Evolutionary conservation across 2,797 vertebrate genomes (phyloP).

Genomic region (Mormyrops attenuatus): DNA sequence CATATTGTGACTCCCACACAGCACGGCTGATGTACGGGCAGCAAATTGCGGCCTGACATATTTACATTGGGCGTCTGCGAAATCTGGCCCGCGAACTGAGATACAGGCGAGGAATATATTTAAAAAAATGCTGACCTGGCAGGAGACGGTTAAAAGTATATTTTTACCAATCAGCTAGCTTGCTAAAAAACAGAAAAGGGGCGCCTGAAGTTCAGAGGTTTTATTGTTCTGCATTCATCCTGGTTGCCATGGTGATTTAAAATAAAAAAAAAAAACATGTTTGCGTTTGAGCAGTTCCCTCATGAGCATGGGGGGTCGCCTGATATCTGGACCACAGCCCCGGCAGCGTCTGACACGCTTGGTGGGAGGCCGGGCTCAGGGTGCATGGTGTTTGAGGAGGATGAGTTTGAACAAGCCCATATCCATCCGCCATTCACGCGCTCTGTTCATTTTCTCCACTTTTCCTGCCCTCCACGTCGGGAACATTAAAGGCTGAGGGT

Average conservation of each 20-base stretch:
- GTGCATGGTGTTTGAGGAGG: conserved; percentile 12
- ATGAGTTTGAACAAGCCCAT: conserved; percentile 23
- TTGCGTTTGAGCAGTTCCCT: neutral
- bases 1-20: conserved; percentile 23
- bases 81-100: neutral
- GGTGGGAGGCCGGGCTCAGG: conserved; percentile 16
- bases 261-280: neutral
- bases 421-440: neutral
- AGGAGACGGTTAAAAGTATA: neutral
- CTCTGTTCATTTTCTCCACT: neutral
- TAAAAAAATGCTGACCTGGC: conserved; percentile 9
- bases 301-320: conserved; percentile 11
- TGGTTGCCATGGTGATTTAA: neutral
- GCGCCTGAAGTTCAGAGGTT: neutral
- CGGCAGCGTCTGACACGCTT: neutral
- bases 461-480: neutral
- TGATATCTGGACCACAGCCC: conserved; percentile 14
- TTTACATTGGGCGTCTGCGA: conserved; percentile 20
- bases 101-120: neutral
- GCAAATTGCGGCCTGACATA: conserved; percentile 13
- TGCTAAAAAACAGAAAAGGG: conserved; percentile 1
- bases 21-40: conserved; percentile 12
- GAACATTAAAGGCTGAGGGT: conserved; percentile 12
- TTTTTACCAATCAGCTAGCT: conserved; percentile 13
- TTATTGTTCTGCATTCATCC: neutral